Percentiles rank a stretch among this genome's conserved stretches.
Conservation (phyloP, 1,140 invertebrate species). For the Andrena cerasifolii region DNA sequence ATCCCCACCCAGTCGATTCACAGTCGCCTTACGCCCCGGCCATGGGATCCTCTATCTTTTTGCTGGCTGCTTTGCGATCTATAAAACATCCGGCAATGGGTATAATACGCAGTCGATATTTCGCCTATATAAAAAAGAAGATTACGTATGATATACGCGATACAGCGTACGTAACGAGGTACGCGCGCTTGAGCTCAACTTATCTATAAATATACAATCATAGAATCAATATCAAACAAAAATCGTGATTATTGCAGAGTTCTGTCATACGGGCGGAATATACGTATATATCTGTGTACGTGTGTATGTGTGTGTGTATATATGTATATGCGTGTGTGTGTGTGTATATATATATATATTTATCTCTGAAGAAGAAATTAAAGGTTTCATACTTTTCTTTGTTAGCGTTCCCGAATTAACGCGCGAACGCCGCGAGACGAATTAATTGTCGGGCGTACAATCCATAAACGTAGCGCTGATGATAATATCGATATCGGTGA, state of each 20-base stretch:
- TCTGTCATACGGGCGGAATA: slow-evolving; percentile 66
- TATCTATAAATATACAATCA: slow-evolving; percentile 72
- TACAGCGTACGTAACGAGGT: slow-evolving; percentile 63
- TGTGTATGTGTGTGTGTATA: slow-evolving; percentile 36
- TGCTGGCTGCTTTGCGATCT: slow-evolving; percentile 31
- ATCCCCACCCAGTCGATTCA: too few relatives aligned
- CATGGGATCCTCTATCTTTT: background rate
- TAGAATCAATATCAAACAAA: slow-evolving; percentile 76
- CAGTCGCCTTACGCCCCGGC: background rate
- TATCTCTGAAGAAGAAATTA: slow-evolving; percentile 15
- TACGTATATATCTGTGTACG: slow-evolving; percentile 41
- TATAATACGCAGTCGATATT: slow-evolving; percentile 55
- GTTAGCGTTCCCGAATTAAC: slow-evolving; percentile 28
- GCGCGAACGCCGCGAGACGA: background rate
- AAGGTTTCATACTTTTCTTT: slow-evolving; percentile 14
- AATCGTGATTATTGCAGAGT: slow-evolving; percentile 69
- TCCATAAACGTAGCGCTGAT: slow-evolving; percentile 41
- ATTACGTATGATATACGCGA: slow-evolving; percentile 52
- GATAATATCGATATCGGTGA: slow-evolving; percentile 43
- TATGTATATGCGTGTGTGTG: slow-evolving; percentile 35
- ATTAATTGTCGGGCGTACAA: background rate
- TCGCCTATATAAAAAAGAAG: slow-evolving; percentile 59
- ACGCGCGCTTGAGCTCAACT: slow-evolving; percentile 68
- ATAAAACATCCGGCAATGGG: slow-evolving; percentile 30
- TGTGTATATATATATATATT: slow-evolving; percentile 19